Base-by-base conservation (phyloP, 1,140 invertebrate genomes). In the Thaumetopoea pityocampa region DNA sequence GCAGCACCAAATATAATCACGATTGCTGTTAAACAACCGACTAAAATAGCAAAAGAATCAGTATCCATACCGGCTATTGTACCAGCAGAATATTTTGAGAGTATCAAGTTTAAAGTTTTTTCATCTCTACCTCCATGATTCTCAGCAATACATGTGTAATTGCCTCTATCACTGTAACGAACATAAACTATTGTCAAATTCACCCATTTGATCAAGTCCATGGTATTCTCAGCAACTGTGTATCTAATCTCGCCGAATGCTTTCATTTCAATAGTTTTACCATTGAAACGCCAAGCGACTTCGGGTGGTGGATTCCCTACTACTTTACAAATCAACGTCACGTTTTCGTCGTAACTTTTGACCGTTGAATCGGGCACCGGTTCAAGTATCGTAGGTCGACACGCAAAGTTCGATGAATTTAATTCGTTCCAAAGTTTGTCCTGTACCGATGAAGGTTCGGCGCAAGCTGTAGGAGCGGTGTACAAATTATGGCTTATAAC, bases 121-220 rank as follows among this genome's bases (percentile, higher is more conserved):
- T 94, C 92, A 11, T 92, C 92, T 6, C 89, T 88, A 0, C 96
- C 96, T 0, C 93, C 96, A 0, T 90, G 89, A 79, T 96, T 98
- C 38, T 91, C 91, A 0, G 94, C 95, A 1, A 93, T 85, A 60
- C 96, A 98, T 3, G 90, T 89, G 71, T 97, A 98, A 38, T 94
- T 91, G 0, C 96, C 96, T 54, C 90, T 89, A 78, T 98, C 96
- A 6, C 91, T 89, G 17, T 88, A 85, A 12, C 87, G 85, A 0
- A 93, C 88, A 27, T 92, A 87, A 0, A 89, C 85, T 23, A 96
- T 90, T 0, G 93, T 94, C 11, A 95, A 78, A 85, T 96, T 92
- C 49, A 92, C 85, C 94, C 92, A 92, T 69, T 85, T 67, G 38
- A 86, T 87, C 42, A 85, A 58, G 41, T 88, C 88, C 46, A 85